Evolutionary conservation across 2,888 invertebrate species (phyloP).

Genomic region (Tinea semifulvella): DNA sequence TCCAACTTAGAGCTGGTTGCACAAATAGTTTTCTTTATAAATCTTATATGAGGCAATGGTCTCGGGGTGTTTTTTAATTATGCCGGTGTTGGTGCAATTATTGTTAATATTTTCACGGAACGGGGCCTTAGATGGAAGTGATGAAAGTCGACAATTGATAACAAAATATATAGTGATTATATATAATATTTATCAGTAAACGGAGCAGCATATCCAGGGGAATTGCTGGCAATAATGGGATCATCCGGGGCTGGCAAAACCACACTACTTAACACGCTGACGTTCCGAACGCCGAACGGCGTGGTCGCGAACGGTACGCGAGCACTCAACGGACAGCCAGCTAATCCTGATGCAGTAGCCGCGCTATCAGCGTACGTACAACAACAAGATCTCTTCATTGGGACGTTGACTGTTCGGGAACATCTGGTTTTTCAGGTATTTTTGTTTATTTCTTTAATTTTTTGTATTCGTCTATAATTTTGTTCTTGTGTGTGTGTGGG

Average conservation of each 20-base stretch:
- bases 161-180: no score
- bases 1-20: no score
- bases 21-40: no score
- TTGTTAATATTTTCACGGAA: no score
- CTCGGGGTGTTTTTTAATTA: no score
- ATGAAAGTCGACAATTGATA: no score
- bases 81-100: no score
- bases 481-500: no score
- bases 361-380: conserved; percentile 91
- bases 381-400: conserved; percentile 93
- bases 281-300: conserved; percentile 78
- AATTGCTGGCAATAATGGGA: conserved; percentile 87
- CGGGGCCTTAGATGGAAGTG: no score
- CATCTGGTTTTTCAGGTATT: conserved; percentile 86
- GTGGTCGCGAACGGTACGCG: conserved; percentile 70
- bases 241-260: conserved; percentile 95
- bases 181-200: conserved; percentile 66
- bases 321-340: conserved; percentile 79
- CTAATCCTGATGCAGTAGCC: conserved; percentile 75
- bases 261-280: conserved; percentile 88
- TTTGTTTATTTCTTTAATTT: neutral
- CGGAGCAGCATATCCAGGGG: conserved; percentile 86
- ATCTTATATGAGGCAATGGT: no score
- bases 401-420: conserved; percentile 87
- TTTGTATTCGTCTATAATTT: neutral